Evolutionary conservation across 2,113 vertebrate species (phyloP), one percentile per base, ranked within the genome.

Genomic region (Pedionomus torquatus): DNA sequence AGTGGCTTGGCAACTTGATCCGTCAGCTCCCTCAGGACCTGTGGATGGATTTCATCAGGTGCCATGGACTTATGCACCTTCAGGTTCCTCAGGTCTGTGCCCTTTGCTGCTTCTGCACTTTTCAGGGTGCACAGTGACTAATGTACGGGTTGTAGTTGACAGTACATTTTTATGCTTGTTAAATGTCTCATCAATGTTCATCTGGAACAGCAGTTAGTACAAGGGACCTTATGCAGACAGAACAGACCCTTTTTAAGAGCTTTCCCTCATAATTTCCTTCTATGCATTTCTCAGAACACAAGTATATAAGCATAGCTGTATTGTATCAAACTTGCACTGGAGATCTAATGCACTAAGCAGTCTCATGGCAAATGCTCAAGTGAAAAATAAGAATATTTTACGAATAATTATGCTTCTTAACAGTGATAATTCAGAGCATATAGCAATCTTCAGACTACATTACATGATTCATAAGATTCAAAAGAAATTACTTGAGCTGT

Each of bases 131-230:
- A n/a, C n/a, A n/a, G n/a, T n/a, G n/a, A n/a, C n/a, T n/a, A n/a
- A n/a, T 19, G 30, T 17, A 71, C 0, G 0, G 35, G 26, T 30
- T 46, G 24, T 2, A 58, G 30, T 17, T 75, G 33, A 0, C 0
- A 58, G 10, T 14, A 46, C 1, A 31, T 6, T 33, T 37, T 52
- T 11, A 41, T 58, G 43, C 13, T 87, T 84, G 68, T 37, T 41
- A 70, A 78, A 52, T 15, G 7, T 3, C 25, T 78, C 25, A 49
- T 17, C 10, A 87, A 10, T 14, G 35, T 54, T 21, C 25, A 80
- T 33, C 30, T 43, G 20, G 63, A 77, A n/a, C 8, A 72, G 25
- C 23, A 88, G 17, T 61, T 78, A 37, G 31, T 75, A 10, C 9
- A 44, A 41, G 20, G 23, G 30, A 11, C 13, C 37, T 31, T 13